Evolutionary conservation across 2,888 invertebrate genomes (phyloP), one percentile per base, ranked within the genome.

Genomic region (Oscheius sp.): DNA sequence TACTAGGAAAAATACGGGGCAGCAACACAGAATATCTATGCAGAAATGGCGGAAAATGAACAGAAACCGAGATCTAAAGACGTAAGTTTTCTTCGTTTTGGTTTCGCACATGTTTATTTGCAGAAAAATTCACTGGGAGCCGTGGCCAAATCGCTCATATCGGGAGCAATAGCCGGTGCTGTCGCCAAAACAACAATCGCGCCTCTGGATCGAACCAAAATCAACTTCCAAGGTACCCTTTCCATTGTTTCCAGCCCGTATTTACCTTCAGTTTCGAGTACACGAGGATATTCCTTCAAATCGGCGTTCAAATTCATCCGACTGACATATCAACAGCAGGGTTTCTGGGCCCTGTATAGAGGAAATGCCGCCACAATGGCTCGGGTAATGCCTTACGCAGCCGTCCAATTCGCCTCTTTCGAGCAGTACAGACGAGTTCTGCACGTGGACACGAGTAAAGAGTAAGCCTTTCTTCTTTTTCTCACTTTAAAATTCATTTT

Each of bases 341-440:
- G 99, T 1, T 90, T 94, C 68, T 82, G 93, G 11, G 94, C 95
- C 74, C 90, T 99, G 85, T 84, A 81, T 71, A 73, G 98, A 70
- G 99, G 99, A 2, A 99, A 99, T 92, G 95, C 96, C 81, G 99
- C 99, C 3, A 98, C 97, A 0, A 95, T 99, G 95, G 96, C 95
- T 21, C 92, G 98, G 74, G 96, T 99, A 78, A 92, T 97, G 70
- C 99, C 99, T 0, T 97, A 98, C 90, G 96, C 98, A 33, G 95
- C 98, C 58, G 94, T 98, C 83, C 98, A 99, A 91, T 99, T 97
- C 90, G 94, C 96, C 0, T 93, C 97, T 53, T 96, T 97, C 91
- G 99, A 99, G 91, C 97, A 99, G 90, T 98, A 95, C 94, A 96
- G 96, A 90, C 92, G 93, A 81, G 90, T 94, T 62, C 91, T 98